A percentile compares a stretch with the other conserved stretches of the same genome.
Conservation (phyloP, 1,140 invertebrate species). For the Branchinecta lynchi region DNA sequence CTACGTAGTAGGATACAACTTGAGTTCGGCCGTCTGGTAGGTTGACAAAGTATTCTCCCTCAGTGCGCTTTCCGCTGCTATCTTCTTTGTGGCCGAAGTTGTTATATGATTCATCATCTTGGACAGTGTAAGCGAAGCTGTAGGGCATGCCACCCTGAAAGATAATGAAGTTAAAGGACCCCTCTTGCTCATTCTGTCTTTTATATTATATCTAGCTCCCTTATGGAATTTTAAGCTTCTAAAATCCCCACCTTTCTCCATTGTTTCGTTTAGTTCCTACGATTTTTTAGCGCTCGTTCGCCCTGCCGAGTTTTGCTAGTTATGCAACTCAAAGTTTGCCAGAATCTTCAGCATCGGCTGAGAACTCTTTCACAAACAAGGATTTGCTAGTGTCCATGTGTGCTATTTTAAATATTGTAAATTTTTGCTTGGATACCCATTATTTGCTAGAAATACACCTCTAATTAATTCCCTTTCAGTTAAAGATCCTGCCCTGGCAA, state of each 20-base stretch:
- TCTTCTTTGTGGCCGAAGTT: slow-evolving; percentile 23
- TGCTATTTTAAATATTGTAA: too few species aligned
- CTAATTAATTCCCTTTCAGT: too few species aligned
- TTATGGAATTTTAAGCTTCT: neutral
- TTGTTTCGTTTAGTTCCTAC: neutral
- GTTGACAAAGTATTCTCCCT: slow-evolving; percentile 22
- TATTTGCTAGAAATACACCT: too few species aligned
- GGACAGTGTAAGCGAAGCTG: slow-evolving; percentile 22
- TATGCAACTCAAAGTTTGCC: too few species aligned
- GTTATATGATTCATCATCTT: slow-evolving; percentile 22
- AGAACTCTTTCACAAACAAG: too few species aligned
- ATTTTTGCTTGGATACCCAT: too few species aligned
- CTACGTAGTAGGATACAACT: slow-evolving; percentile 23
- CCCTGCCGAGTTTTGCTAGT: neutral
- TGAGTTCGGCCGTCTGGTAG: slow-evolving; percentile 23
- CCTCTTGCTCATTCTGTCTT: neutral
- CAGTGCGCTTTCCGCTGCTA: slow-evolving; percentile 23
- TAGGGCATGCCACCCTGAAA: slow-evolving; percentile 15
- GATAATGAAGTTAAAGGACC: neutral
- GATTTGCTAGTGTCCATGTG: too few species aligned
- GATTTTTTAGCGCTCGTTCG: too few species aligned
- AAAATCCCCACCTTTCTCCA: too few species aligned
- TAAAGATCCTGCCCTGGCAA: too few species aligned
- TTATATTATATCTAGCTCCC: neutral
- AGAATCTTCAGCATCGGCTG: too few species aligned